These are phyloP conservation scores for Sweltsa coloradensis DNA, from an alignment of 1,140 invertebrate genomes.

Conservation along the genomic window DNA sequence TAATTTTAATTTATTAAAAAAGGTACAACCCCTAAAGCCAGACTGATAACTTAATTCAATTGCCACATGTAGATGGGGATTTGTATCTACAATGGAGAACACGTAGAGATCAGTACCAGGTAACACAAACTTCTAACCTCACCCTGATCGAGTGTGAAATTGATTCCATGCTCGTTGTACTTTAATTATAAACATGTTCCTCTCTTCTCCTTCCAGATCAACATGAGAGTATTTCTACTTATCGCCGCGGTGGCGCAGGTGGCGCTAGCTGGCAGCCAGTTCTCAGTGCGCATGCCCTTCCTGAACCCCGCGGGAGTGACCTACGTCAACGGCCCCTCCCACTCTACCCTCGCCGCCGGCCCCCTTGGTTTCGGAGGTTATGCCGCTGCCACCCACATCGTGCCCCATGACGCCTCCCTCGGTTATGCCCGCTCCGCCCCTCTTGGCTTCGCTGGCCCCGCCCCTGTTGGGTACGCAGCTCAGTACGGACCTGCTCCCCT, in stretches of 20 bases:
- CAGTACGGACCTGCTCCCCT: constrained; percentile 17
- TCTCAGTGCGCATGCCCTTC: constrained; percentile 32
- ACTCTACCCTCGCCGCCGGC: constrained; percentile 19
- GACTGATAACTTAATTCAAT: too few species aligned
- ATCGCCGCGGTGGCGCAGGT: constrained; percentile 2
- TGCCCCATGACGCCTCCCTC: constrained; percentile 11
- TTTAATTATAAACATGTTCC: too few species aligned
- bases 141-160: too few species aligned
- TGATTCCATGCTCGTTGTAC: too few species aligned
- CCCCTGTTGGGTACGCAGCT: constrained; percentile 21
- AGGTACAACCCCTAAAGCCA: too few species aligned
- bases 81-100: too few species aligned
- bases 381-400: constrained; percentile 1
- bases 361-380: neutral
- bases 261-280: constrained; percentile 20
- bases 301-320: constrained; percentile 35
- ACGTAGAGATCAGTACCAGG: too few species aligned
- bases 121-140: too few species aligned
- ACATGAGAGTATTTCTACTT: constrained; percentile 7
- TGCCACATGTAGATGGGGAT: too few species aligned
- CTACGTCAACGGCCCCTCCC: constrained; percentile 26
- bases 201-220: too few species aligned
- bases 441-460: constrained; percentile 20
- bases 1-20: too few species aligned
- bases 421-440: constrained; percentile 13